These are phyloP conservation scores for Lacanobia oleracea DNA, from an alignment of 2,888 invertebrate species.

Conservation along the genomic window DNA sequence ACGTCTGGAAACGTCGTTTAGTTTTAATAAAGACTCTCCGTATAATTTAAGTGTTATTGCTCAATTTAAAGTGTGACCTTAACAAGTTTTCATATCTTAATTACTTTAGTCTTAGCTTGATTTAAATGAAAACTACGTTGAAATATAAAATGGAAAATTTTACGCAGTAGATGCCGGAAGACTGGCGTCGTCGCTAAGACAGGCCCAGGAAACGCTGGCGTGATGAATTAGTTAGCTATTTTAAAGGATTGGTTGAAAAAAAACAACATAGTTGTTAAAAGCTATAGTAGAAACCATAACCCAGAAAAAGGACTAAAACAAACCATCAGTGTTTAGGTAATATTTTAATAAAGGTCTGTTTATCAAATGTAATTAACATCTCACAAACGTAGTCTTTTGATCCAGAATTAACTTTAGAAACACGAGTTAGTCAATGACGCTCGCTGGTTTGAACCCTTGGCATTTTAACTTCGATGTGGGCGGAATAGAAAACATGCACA, in stretches of 20 bases:
- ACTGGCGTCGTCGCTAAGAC: neutral
- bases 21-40: constrained; percentile 33
- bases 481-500: constrained; percentile 25
- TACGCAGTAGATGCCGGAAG: neutral
- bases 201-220: neutral
- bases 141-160: neutral
- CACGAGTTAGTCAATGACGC: constrained; percentile 12
- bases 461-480: constrained; percentile 46
- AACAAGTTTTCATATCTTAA: constrained; percentile 27
- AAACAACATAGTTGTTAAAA: too few species aligned
- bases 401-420: constrained; percentile 10
- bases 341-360: neutral
- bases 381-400: constrained; percentile 7
- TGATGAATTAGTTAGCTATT: constrained; percentile 9
- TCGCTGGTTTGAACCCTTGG: constrained; percentile 4
- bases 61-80: constrained; percentile 29
- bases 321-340: neutral
- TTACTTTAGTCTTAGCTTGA: neutral
- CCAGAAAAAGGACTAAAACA: neutral
- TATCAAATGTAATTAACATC: constrained; percentile 1
- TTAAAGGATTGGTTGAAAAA: neutral
- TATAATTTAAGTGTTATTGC: constrained; percentile 36
- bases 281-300: neutral
- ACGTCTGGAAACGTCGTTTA: constrained; percentile 36
- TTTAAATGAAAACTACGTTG: neutral